Evolutionary conservation across 2,113 vertebrate species (phyloP).

Genomic region (Oryzias woworae): DNA sequence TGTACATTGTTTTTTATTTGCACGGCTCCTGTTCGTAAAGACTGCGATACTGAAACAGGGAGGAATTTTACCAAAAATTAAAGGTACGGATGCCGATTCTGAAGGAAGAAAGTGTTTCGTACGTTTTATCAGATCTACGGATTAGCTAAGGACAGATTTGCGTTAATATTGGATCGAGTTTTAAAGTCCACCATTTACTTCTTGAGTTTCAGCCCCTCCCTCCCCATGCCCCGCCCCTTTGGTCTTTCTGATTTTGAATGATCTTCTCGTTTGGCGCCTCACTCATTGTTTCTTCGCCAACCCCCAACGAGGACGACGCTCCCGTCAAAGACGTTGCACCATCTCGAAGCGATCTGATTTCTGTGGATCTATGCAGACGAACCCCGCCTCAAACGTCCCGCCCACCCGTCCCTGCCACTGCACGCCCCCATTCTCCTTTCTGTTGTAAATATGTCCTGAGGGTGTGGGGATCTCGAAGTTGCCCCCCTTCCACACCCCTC

Average conservation of each 20-base stretch:
- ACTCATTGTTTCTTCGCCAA: conserved; percentile 6
- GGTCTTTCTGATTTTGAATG: not conserved
- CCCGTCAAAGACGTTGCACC: conserved; percentile 49
- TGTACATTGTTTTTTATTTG: conserved; percentile 17
- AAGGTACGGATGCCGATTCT: not conserved
- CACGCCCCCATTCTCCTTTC: conserved; percentile 55
- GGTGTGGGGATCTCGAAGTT: conserved; percentile 45
- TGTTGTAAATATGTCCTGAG: conserved; percentile 72
- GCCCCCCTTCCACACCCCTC: conserved; percentile 4
- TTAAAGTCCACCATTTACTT: no score
- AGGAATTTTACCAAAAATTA: not conserved
- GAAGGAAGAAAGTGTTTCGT: not conserved
- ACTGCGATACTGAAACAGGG: not conserved
- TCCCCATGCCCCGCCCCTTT: no score
- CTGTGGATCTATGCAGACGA: conserved; percentile 78
- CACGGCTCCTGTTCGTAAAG: conserved; percentile 44
- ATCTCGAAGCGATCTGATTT: conserved; percentile 55
- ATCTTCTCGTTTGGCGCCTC: conserved; percentile 6
- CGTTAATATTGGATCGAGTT: conserved; percentile 6
- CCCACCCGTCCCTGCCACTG: conserved; percentile 1
- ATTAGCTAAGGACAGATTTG: conserved; percentile 11
- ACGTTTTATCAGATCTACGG: not conserved
- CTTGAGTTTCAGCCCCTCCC: no score
- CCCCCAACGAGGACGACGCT: conserved; percentile 28
- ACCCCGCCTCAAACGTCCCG: conserved; percentile 20